These are phyloP conservation scores for Sebastes alutus DNA, from an alignment of 2,797 vertebrate species.

Conservation along the genomic window DNA sequence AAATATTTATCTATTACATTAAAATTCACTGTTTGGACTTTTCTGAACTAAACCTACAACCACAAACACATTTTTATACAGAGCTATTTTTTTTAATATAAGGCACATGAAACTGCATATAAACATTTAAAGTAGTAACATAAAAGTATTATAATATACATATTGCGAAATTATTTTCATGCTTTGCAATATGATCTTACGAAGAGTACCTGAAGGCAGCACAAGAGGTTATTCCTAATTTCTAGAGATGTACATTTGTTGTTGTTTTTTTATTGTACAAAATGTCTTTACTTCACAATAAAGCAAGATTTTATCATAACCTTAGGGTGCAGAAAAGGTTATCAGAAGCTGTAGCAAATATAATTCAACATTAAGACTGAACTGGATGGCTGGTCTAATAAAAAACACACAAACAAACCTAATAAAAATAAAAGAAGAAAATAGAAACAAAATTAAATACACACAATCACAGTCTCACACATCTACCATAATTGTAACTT, in stretches of 20 bases:
- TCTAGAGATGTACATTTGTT: not conserved
- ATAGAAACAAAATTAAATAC: not conserved
- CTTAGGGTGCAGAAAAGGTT: not conserved
- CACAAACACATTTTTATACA: not conserved
- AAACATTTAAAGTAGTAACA: not conserved
- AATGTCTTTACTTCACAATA: conserved; percentile 12
- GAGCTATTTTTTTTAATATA: not conserved
- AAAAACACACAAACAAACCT: not conserved
- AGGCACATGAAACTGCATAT: not conserved
- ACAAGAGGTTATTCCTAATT: not conserved
- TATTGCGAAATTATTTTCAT: not conserved
- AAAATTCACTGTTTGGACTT: not conserved
- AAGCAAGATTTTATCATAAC: not conserved
- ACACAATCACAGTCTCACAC: not conserved
- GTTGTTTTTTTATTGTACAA: conserved; percentile 10
- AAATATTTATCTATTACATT: not conserved
- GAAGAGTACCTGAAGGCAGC: conserved; percentile 9
- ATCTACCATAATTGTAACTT: conserved; percentile 13
- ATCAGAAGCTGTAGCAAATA: not conserved
- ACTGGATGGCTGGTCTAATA: not conserved
- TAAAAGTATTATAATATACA: not conserved
- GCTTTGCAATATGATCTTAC: not conserved
- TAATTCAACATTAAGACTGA: not conserved
- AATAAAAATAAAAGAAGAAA: not conserved
- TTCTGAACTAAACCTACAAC: not conserved